Percentiles rank a stretch among this genome's conserved stretches.
Evolutionary conservation across 2,797 vertebrate genomes (phyloP).

Genomic region (Microctenopoma lineatum): DNA sequence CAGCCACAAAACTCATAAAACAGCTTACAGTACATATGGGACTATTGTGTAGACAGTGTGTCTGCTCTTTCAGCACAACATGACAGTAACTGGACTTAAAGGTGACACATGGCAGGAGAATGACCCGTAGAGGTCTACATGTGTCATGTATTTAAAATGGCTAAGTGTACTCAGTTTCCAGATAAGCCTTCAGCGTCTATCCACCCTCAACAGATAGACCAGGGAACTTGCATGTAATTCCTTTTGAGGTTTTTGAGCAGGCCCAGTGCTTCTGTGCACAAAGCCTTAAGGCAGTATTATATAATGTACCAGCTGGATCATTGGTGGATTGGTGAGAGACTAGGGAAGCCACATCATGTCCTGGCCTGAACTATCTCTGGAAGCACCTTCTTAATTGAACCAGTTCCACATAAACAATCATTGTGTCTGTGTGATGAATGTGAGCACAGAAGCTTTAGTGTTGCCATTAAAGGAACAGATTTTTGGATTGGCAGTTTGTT

Average conservation of each 20-base stretch:
- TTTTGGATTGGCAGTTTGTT: too few relatives aligned
- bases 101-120: conserved; percentile 28
- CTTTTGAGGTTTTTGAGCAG: conserved; percentile 63
- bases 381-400: conserved; percentile 33
- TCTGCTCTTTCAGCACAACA: conserved; percentile 23
- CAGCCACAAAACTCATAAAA: conserved; percentile 27
- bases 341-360: conserved; percentile 42
- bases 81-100: conserved; percentile 21
- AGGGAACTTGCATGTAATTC: conserved; percentile 53
- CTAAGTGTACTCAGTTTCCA: conserved; percentile 45
- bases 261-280: conserved; percentile 47
- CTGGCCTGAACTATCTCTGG: conserved; percentile 44
- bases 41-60: conserved; percentile 31
- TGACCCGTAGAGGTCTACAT: conserved; percentile 26
- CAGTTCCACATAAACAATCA: conserved; percentile 28
- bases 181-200: conserved; percentile 51
- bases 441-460: not conserved
- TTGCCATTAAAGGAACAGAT: not conserved
- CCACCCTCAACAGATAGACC: conserved; percentile 44
- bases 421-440: conserved; percentile 1
- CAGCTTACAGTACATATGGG: conserved; percentile 37
- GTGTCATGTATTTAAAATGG: conserved; percentile 36
- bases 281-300: conserved; percentile 70
- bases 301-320: conserved; percentile 79
- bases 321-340: conserved; percentile 61